A percentile compares a stretch with the other conserved stretches of the same genome.
Evolutionary conservation across 2,797 vertebrate genomes (phyloP).

Genomic region (Argentina silus): DNA sequence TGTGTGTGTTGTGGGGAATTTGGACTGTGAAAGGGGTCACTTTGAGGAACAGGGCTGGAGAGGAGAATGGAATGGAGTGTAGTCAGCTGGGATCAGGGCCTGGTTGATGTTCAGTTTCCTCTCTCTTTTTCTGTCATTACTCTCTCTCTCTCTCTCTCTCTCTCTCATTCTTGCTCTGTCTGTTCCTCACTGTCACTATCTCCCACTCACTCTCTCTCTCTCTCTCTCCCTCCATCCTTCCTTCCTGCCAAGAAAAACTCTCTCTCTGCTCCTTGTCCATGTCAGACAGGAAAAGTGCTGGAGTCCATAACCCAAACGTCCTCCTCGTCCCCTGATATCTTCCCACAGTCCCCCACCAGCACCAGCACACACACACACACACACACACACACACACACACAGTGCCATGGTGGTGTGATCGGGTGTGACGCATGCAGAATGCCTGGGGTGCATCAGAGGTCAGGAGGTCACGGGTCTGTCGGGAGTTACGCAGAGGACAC

Average conservation of each 20-base stretch:
- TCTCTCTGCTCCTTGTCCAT: not conserved
- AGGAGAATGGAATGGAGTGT: no score
- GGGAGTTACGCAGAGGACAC: slow-evolving; percentile 19
- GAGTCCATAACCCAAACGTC: slow-evolving; percentile 1
- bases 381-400: no score
- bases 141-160: slow-evolving; percentile 4
- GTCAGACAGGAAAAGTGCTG: slow-evolving; percentile 6
- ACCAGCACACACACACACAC: no score
- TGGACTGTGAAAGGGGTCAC: no score
- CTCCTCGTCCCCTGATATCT: not conserved
- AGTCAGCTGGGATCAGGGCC: not conserved
- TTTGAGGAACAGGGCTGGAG: no score
- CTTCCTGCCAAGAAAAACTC: not conserved
- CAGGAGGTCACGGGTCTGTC: slow-evolving; percentile 15
- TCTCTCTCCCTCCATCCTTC: not conserved
- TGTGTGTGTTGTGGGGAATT: not conserved
- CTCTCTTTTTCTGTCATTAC: not conserved
- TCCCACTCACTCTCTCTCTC: not conserved
- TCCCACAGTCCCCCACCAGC: not conserved
- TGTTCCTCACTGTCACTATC: not conserved
- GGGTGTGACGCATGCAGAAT: slow-evolving; percentile 1
- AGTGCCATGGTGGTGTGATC: not conserved
- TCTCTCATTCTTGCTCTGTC: not conserved
- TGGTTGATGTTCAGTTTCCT: not conserved
- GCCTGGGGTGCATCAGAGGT: slow-evolving; percentile 8